Evolutionary conservation across 2,888 invertebrate genomes (phyloP).

Genomic region (Drosophila mimica): DNA sequence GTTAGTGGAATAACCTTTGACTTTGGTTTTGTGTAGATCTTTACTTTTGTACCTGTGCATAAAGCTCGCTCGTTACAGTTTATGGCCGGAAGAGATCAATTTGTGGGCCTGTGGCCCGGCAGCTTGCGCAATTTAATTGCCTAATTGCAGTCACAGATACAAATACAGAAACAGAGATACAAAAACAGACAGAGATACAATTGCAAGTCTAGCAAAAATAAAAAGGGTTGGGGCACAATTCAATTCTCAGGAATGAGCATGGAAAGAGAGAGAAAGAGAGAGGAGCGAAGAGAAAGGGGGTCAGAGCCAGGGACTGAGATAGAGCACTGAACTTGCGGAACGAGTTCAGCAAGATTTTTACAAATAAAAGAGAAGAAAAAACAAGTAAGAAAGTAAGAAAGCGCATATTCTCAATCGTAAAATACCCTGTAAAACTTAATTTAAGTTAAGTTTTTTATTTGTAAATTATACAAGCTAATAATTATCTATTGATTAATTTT

Average conservation of each 20-base stretch:
- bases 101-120: conserved; percentile 55
- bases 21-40: conserved; percentile 23
- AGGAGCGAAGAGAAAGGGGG: background rate
- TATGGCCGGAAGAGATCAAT: conserved; percentile 57
- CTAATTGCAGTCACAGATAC: conserved; percentile 53
- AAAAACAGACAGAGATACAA: conserved; percentile 10
- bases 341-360: conserved; percentile 52
- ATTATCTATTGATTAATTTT: background rate
- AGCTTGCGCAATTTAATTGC: conserved; percentile 63
- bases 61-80: conserved; percentile 9
- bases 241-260: conserved; percentile 32
- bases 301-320: background rate
- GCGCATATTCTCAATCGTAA: background rate
- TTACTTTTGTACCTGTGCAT: conserved; percentile 29
- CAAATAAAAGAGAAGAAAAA: background rate
- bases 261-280: conserved; percentile 7
- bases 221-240: conserved; percentile 7
- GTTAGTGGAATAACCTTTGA: conserved; percentile 1
- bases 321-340: conserved; percentile 49
- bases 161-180: conserved; percentile 12
- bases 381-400: background rate
- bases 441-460: background rate
- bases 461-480: background rate
- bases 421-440: background rate
- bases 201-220: conserved; percentile 6